These are phyloP conservation scores for Shinisaurus crocodilurus DNA, from an alignment of 2,113 vertebrate genomes.

Conservation along the genomic window DNA sequence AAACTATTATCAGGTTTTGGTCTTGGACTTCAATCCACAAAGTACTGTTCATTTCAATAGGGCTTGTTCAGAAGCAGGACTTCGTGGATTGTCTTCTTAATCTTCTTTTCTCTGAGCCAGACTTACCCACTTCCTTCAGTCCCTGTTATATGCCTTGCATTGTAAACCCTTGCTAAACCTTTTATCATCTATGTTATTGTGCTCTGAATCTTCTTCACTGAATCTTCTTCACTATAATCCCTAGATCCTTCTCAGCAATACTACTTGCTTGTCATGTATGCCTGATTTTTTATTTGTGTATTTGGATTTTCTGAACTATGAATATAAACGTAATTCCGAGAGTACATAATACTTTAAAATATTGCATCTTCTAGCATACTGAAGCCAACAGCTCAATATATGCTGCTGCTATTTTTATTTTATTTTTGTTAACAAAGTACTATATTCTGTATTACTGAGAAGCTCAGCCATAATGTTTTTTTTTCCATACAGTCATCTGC, in stretches of 20 bases:
- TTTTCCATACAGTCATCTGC: not conserved
- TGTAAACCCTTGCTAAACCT: constrained; percentile 40
- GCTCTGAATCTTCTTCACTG: constrained; percentile 22
- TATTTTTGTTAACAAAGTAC: not conserved
- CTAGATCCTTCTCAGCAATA: constrained; percentile 22
- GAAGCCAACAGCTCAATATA: not conserved
- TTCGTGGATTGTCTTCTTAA: constrained; percentile 32
- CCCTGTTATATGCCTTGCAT: constrained; percentile 18
- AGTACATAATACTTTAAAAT: not conserved
- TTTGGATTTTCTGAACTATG: constrained; percentile 13
- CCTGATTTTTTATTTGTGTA: constrained; percentile 9
- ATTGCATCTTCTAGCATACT: not conserved
- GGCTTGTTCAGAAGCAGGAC: constrained; percentile 13
- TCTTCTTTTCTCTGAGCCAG: constrained; percentile 37
- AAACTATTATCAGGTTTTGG: not conserved
- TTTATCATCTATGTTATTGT: constrained; percentile 41
- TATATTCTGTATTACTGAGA: not conserved
- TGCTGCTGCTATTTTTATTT: not conserved
- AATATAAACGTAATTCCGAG: constrained; percentile 1
- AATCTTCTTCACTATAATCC: constrained; percentile 32
- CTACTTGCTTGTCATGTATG: constrained; percentile 14
- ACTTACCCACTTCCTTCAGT: constrained; percentile 9
- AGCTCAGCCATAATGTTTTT: not conserved
- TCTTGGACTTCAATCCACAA: not conserved
- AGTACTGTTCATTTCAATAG: constrained; percentile 29